A percentile compares a stretch with the other conserved stretches of the same genome.
phyloP scores from a whole-genome alignment of 2,113 vertebrate species.

The Trematocara marginatum region DNA sequence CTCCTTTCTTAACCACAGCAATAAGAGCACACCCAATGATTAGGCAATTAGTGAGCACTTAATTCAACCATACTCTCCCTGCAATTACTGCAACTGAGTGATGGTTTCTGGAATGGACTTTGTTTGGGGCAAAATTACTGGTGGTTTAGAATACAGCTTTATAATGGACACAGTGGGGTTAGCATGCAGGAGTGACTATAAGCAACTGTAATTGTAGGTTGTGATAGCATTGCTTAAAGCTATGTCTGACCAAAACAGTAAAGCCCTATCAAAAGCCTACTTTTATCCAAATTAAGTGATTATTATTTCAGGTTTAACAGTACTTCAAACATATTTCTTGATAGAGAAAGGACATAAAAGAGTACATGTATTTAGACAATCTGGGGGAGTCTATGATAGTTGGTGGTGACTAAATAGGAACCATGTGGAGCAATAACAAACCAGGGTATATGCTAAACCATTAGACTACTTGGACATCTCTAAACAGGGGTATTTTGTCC shows the following conservation, averaged over 20 bases:
- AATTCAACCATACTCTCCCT: not conserved
- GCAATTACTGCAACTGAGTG: not conserved
- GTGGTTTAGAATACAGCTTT: not conserved
- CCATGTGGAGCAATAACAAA: not conserved
- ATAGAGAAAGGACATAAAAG: not conserved
- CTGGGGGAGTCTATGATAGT: not conserved
- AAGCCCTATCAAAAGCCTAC: not conserved
- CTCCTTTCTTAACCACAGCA: not conserved
- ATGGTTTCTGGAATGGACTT: not conserved
- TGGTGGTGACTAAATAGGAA: not conserved
- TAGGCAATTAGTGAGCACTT: not conserved
- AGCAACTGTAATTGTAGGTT: not conserved
- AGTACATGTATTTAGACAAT: not conserved
- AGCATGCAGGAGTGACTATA: not conserved
- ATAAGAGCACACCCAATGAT: not conserved
- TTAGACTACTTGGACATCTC: not conserved
- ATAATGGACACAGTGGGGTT: not conserved
- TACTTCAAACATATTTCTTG: not conserved
- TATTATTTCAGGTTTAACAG: not conserved
- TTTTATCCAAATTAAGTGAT: not conserved
- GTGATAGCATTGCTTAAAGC: not conserved
- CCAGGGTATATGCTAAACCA: not conserved
- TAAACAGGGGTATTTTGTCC: not conserved
- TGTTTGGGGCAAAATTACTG: not conserved
- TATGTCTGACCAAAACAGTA: not conserved